Evolutionary conservation across 2,797 vertebrate species (phyloP).

Genomic region (Cephalopachus bancanus): DNA sequence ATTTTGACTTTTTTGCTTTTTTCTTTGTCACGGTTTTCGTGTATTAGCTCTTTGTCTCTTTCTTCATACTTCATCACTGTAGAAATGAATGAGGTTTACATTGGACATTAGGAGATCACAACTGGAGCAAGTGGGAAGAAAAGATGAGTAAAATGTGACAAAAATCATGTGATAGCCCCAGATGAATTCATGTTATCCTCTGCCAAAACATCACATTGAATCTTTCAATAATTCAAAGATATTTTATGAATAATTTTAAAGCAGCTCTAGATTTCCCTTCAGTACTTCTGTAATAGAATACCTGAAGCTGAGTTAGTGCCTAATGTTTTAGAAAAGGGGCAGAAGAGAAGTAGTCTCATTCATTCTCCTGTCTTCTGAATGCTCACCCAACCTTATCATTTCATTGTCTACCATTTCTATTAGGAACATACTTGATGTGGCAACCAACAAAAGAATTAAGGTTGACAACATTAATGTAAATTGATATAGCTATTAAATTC

Average conservation of each 20-base stretch:
- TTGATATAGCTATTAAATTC: background rate
- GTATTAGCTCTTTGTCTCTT: background rate
- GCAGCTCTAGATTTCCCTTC: background rate
- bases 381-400: background rate
- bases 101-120: accelerated
- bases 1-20: background rate
- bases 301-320: background rate
- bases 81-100: background rate
- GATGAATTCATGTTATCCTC: background rate
- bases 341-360: background rate
- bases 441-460: background rate
- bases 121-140: background rate
- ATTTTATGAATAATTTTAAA: constrained; percentile 25
- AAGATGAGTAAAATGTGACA: background rate
- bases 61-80: background rate
- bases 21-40: background rate
- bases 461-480: background rate
- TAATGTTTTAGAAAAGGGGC: background rate
- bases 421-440: background rate
- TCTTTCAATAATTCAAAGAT: background rate
- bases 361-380: background rate
- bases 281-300: background rate
- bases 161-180: background rate
- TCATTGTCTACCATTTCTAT: background rate
- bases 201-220: background rate